Evolutionary conservation across 2,888 invertebrate species (phyloP), one percentile per base, ranked within the genome.

Genomic region (Orthosia gracilis): DNA sequence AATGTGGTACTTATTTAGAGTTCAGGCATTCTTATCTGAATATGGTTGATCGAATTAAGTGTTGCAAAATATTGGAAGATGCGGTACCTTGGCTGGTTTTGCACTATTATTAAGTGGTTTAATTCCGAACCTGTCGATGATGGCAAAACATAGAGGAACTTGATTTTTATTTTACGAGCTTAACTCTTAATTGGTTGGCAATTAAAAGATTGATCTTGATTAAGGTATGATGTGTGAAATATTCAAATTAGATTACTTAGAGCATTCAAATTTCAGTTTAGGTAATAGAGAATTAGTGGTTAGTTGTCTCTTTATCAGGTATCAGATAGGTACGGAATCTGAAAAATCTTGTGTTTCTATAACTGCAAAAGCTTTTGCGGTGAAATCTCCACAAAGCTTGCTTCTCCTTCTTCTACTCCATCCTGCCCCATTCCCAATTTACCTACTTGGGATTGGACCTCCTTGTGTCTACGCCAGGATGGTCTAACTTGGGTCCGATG

Each of bases 1-100:
- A 62, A 86, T 85, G 67, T 50, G 23, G 26, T 83, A 69, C 76
- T 74, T 83, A 83, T 83, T 83, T 64, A 76, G 75, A 71, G 59
- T 67, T 76, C 74, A 55, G 58, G 23, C 57, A 73, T 85, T 76
- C 55, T 63, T 58, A 31, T 1, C 71, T 69, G 47, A 59, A 64
- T 73, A 73, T 69, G 71, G 76, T 31, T 75, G 65, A 73, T 74
- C 69, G 79, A 83, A 81, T 79, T 76, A 75, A 62, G 50, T 58
- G 45, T 81, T 83, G 65, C 59, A 55, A 75, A 55, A 83, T 62
- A 64, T 61, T 40, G 11, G 59, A 49, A 64, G 12, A 54, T 26
- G 45, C 13, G n/a, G 26, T 57, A 58, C 40, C 55, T 54, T 80
- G n/a, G 7, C 11, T 63, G 40, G 26, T 79, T 61, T 73, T 18